Percentiles rank a stretch among this genome's conserved stretches.
Evolutionary conservation across 2,797 vertebrate species (phyloP).

Genomic region (Cephalopachus bancanus): DNA sequence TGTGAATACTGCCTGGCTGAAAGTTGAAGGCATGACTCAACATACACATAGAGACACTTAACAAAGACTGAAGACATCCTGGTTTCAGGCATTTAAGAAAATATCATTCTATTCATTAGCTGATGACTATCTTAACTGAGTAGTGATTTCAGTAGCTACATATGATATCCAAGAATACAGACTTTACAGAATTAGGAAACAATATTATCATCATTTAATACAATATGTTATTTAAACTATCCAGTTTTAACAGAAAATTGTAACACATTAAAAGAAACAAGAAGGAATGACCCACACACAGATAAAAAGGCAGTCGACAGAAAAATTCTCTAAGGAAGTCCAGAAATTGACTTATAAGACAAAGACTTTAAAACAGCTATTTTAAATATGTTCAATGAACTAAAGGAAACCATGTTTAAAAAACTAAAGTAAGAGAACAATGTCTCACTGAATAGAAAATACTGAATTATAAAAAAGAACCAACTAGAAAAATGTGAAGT

Average conservation of each 20-base stretch:
- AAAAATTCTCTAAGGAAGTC: neutral
- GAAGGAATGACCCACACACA: neutral
- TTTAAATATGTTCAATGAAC: neutral
- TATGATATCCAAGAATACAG: neutral
- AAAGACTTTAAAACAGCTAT: neutral
- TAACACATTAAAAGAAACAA: neutral
- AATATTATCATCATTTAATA: neutral
- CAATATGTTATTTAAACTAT: neutral
- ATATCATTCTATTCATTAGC: neutral
- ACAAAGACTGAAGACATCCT: neutral
- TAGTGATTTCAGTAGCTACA: neutral
- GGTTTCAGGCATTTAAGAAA: neutral
- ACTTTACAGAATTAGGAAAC: neutral
- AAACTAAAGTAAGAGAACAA: neutral
- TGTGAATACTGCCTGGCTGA: neutral
- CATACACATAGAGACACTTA: neutral
- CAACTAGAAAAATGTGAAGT: neutral
- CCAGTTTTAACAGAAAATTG: neutral
- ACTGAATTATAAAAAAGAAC: neutral
- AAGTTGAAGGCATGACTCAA: neutral
- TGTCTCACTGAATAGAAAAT: neutral
- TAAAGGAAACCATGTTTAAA: constrained; percentile 1
- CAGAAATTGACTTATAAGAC: neutral
- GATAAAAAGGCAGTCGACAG: neutral
- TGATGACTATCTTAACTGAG: neutral